These are phyloP conservation scores for Zaprionus kolodkinae DNA, from an alignment of 1,140 invertebrate genomes.

Conservation along the genomic window DNA sequence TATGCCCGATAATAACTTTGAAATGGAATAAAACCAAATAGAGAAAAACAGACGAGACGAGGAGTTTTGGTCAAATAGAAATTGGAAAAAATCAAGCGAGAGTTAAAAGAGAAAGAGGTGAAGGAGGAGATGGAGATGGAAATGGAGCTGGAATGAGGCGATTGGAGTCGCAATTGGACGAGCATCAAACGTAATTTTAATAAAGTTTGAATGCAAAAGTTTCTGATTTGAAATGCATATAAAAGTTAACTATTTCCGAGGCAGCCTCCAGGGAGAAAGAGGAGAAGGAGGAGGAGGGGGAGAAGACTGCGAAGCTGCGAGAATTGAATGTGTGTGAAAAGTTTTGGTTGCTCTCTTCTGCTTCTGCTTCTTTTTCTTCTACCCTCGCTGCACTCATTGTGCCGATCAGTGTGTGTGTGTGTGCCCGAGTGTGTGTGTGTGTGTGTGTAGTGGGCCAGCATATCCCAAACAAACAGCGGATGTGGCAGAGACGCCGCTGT, in stretches of 20 bases:
- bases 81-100: conserved; percentile 43
- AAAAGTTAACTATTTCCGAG: conserved; percentile 81
- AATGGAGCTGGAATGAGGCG: too few relatives aligned
- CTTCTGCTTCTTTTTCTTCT: conserved; percentile 15
- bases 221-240: conserved; percentile 80
- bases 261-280: neutral
- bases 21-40: conserved; percentile 6
- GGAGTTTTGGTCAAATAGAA: conserved; percentile 17
- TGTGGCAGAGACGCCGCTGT: conserved; percentile 36
- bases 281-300: neutral
- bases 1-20: conserved; percentile 5
- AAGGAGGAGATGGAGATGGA: too few relatives aligned
- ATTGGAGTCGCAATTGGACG: conserved; percentile 43
- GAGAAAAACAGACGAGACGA: neutral
- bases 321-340: conserved; percentile 69
- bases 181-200: conserved; percentile 76
- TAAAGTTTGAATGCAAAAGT: conserved; percentile 81
- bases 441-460: neutral
- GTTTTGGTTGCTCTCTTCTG: conserved; percentile 31
- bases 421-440: neutral
- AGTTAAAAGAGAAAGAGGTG: neutral
- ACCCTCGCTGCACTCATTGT: conserved; percentile 39
- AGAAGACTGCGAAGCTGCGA: conserved; percentile 42
- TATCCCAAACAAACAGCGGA: conserved; percentile 64
- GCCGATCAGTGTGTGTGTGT: conserved; percentile 43